Conservation (phyloP, 1,140 invertebrate genomes). For the Drosophila sucinea region DNA sequence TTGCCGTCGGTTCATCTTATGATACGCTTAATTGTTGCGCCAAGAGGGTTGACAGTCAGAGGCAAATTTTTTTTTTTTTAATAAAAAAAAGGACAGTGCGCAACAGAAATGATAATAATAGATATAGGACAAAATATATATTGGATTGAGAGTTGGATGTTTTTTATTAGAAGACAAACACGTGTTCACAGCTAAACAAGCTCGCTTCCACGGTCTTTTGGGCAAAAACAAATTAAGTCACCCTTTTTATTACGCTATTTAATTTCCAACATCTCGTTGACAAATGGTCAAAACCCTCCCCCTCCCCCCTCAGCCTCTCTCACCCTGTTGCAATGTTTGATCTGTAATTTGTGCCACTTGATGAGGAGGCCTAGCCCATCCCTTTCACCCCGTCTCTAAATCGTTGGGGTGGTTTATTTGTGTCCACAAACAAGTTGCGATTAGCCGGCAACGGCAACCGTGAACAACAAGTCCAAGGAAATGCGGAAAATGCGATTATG, state of each 20-base stretch:
- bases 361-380: slow-evolving; percentile 28
- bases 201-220: slow-evolving; percentile 8
- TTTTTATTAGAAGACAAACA: slow-evolving; percentile 62
- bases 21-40: slow-evolving; percentile 41
- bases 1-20: slow-evolving; percentile 29
- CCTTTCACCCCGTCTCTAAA: slow-evolving; percentile 24
- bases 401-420: slow-evolving; percentile 63
- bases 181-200: slow-evolving; percentile 60
- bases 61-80: slow-evolving; percentile 34
- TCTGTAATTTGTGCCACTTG: slow-evolving; percentile 61
- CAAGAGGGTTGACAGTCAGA: slow-evolving; percentile 34
- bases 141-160: slow-evolving; percentile 5
- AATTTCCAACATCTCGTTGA: slow-evolving; percentile 57
- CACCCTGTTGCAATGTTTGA: slow-evolving; percentile 41
- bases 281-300: slow-evolving; percentile 53
- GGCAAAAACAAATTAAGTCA: slow-evolving; percentile 69
- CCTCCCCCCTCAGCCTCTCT: neutral
- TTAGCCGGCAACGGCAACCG: slow-evolving; percentile 25
- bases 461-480: slow-evolving; percentile 31
- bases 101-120: slow-evolving; percentile 21
- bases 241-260: slow-evolving; percentile 68
- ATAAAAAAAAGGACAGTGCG: slow-evolving; percentile 27
- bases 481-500: slow-evolving; percentile 53
- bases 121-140: slow-evolving; percentile 43
- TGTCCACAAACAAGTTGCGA: slow-evolving; percentile 45